Conservation (phyloP, 2,797 vertebrate genomes). For the Coregonus ussuriensis region DNA sequence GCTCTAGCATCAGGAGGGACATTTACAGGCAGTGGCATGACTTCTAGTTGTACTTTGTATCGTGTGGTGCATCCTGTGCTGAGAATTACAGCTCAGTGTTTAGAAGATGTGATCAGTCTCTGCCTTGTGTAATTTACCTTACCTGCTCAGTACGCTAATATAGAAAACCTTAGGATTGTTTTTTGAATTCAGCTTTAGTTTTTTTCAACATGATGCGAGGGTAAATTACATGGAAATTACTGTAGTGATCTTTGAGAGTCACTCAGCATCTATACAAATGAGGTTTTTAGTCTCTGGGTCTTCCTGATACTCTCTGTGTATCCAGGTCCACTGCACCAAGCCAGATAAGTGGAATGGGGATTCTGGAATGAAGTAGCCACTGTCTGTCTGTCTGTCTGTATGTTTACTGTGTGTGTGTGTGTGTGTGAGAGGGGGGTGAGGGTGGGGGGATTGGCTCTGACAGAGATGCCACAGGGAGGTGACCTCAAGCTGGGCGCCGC, state of each 20-base stretch:
- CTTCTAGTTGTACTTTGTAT: conserved; percentile 11
- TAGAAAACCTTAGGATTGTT: neutral
- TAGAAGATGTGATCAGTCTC: neutral
- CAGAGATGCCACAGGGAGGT: conserved; percentile 46
- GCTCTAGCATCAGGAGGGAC: conserved; percentile 18
- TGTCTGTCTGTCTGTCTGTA: neutral
- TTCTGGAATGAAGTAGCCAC: conserved; percentile 15
- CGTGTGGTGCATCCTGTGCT: neutral
- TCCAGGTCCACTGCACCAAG: neutral
- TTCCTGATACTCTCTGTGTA: neutral
- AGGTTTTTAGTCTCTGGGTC: neutral
- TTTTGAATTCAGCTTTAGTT: neutral
- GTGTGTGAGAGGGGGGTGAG: conserved; percentile 7
- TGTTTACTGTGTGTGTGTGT: conserved; percentile 3
- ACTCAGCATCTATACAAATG: neutral
- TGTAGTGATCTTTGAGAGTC: neutral
- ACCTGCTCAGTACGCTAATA: neutral
- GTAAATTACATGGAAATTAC: neutral
- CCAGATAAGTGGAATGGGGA: neutral
- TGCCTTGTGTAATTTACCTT: neutral
- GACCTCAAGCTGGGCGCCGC: conserved; percentile 45
- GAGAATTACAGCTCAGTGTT: neutral
- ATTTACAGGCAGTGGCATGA: neutral
- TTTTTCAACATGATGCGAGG: neutral
- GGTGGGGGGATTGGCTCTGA: conserved; percentile 35